These are phyloP conservation scores for Electrophaes corylata DNA, from an alignment of 2,888 invertebrate genomes.

Conservation along the genomic window DNA sequence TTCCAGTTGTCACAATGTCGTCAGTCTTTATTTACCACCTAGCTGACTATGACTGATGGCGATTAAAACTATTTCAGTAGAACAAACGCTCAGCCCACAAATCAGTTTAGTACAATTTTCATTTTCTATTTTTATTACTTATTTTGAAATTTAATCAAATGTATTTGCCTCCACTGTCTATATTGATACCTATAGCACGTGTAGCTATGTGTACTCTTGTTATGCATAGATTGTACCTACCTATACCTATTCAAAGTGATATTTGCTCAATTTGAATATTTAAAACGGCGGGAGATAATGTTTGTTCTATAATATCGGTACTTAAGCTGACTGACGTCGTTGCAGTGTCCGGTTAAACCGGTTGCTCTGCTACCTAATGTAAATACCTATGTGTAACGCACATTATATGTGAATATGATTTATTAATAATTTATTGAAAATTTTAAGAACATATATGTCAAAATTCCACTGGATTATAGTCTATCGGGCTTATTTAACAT, in stretches of 20 bases:
- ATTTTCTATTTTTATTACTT: no score
- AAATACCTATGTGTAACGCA: conserved; percentile 1
- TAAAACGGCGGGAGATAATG: not conserved
- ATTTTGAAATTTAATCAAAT: no score
- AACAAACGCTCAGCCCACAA: no score
- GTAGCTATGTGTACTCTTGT: not conserved
- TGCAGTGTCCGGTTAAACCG: conserved; percentile 34
- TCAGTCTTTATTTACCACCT: no score
- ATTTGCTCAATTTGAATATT: conserved; percentile 9
- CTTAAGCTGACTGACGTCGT: conserved; percentile 18
- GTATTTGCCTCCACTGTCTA: not conserved
- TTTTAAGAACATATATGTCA: not conserved
- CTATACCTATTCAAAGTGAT: not conserved
- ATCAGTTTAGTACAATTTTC: no score
- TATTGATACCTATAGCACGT: not conserved
- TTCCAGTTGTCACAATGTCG: no score
- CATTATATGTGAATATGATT: not conserved
- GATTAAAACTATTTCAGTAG: no score
- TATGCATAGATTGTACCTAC: no score
- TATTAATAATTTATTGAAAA: not conserved
- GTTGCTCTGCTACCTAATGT: conserved; percentile 14
- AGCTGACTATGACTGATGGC: no score
- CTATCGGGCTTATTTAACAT: no score
- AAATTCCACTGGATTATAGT: no score
- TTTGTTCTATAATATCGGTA: not conserved